Evolutionary conservation across 2,797 vertebrate genomes (phyloP).

Genomic region (Lithobates pipiens): DNA sequence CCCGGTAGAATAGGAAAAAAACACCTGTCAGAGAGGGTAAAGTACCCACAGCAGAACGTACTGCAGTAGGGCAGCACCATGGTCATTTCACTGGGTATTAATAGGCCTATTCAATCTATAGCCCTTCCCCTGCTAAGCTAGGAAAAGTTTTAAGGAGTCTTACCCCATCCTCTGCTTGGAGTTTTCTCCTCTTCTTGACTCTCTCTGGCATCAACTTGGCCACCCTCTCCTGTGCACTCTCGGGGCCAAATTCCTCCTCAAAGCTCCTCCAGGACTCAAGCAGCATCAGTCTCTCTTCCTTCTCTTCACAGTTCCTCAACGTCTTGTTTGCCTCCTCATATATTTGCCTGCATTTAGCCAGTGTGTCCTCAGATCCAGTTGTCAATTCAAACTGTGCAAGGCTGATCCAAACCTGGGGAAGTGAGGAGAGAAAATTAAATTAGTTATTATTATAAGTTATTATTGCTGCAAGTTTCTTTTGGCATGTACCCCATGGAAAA

Average conservation of each 20-base stretch:
- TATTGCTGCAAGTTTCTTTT: too few species aligned
- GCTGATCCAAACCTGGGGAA: constrained; percentile 93
- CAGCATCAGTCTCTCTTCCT: constrained; percentile 95
- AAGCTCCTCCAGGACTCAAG: constrained; percentile 92
- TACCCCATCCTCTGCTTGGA: constrained; percentile 97
- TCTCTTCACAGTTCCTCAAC: constrained; percentile 94
- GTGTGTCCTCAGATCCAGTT: constrained; percentile 76
- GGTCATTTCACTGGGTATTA: too few species aligned
- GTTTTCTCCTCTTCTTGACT: constrained; percentile 98
- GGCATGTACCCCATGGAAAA: too few species aligned
- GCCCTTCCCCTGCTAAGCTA: too few species aligned
- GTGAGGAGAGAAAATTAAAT: background rate
- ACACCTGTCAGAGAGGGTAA: too few species aligned
- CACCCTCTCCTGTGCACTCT: constrained; percentile 81
- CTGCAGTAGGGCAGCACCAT: too few species aligned
- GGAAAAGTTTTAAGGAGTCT: constrained; percentile 63
- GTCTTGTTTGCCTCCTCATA: constrained; percentile 95
- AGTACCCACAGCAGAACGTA: too few species aligned
- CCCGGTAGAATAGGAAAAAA: too few species aligned
- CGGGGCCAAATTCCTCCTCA: constrained; percentile 87
- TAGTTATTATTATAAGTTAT: too few species aligned
- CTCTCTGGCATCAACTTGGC: constrained; percentile 94
- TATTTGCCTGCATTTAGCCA: constrained; percentile 85
- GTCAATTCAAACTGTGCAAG: constrained; percentile 94
- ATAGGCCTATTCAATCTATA: too few species aligned